These are phyloP conservation scores for Chloroclystis v-ata DNA, from an alignment of 2,888 invertebrate species.

Conservation along the genomic window DNA sequence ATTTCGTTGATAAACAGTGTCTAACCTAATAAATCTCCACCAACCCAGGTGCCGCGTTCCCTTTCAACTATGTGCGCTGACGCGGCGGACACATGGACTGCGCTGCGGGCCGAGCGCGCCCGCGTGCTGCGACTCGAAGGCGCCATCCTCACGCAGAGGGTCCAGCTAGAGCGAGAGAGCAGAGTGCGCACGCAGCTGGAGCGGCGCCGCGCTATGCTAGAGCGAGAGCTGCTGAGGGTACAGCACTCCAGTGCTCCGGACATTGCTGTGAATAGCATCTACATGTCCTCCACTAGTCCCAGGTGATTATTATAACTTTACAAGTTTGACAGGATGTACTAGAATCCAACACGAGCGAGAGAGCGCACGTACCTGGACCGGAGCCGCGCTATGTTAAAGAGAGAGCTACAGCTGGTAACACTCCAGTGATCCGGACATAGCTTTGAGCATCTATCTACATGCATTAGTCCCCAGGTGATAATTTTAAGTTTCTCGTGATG, in stretches of 20 bases:
- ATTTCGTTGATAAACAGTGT: too few relatives aligned
- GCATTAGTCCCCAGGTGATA: too few relatives aligned
- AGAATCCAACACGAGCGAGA: too few relatives aligned
- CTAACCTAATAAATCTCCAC: too few relatives aligned
- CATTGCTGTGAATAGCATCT: neutral
- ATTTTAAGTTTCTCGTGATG: too few relatives aligned
- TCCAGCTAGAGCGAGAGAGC: constrained; percentile 60
- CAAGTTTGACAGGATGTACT: too few relatives aligned
- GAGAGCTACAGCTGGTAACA: too few relatives aligned
- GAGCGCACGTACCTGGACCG: too few relatives aligned
- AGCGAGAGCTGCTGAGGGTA: constrained; percentile 51
- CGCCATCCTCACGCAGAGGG: constrained; percentile 57
- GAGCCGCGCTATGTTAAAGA: too few relatives aligned
- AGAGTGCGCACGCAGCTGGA: constrained; percentile 64
- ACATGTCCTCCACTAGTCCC: neutral
- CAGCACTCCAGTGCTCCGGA: constrained; percentile 25
- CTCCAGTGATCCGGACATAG: too few relatives aligned
- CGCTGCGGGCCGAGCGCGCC: constrained; percentile 58
- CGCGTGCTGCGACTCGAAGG: constrained; percentile 62
- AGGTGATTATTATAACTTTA: neutral
- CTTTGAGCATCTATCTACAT: too few relatives aligned
- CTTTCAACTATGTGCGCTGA: constrained; percentile 53
- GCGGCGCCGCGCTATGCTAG: constrained; percentile 52
- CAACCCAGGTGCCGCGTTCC: constrained; percentile 50
- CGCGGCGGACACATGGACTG: constrained; percentile 63